Evolutionary conservation across 2,797 vertebrate genomes (phyloP).

Genomic region (Ctenosaura bakeri): DNA sequence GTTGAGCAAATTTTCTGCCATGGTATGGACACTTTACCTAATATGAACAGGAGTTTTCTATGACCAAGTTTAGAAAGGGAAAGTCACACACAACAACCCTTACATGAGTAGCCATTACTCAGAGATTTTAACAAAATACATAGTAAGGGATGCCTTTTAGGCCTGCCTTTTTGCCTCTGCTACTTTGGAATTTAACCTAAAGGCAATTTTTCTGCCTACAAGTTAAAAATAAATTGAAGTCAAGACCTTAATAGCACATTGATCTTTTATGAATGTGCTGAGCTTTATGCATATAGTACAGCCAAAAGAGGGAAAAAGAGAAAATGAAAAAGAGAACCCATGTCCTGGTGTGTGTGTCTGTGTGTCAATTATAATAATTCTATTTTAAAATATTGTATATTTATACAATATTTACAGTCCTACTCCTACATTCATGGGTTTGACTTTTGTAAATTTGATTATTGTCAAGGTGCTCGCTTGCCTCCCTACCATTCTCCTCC

Average conservation of each 20-base stretch:
- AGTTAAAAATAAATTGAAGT: constrained; percentile 55
- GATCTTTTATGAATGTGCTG: constrained; percentile 26
- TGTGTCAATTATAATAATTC: not conserved
- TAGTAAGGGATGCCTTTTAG: constrained; percentile 36
- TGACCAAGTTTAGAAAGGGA: not conserved
- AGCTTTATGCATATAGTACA: constrained; percentile 44
- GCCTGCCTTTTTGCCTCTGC: constrained; percentile 29
- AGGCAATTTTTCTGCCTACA: constrained; percentile 54
- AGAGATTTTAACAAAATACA: constrained; percentile 3
- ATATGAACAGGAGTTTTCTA: not conserved
- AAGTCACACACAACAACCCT: not conserved
- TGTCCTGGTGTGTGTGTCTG: constrained; percentile 44
- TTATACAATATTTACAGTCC: not conserved
- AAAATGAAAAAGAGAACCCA: constrained; percentile 12
- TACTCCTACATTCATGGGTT: too few relatives aligned
- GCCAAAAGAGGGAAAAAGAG: constrained; percentile 7
- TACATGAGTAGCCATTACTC: constrained; percentile 7
- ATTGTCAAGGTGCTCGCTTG: too few relatives aligned
- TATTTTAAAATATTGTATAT: constrained; percentile 28
- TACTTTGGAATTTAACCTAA: constrained; percentile 50
- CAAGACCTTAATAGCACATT: constrained; percentile 38
- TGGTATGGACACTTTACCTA: not conserved
- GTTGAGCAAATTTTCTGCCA: not conserved
- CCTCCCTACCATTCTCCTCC: too few relatives aligned
- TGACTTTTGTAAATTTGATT: too few relatives aligned